Conservation (phyloP, 1,140 invertebrate species). For the Cepaea nemoralis region DNA sequence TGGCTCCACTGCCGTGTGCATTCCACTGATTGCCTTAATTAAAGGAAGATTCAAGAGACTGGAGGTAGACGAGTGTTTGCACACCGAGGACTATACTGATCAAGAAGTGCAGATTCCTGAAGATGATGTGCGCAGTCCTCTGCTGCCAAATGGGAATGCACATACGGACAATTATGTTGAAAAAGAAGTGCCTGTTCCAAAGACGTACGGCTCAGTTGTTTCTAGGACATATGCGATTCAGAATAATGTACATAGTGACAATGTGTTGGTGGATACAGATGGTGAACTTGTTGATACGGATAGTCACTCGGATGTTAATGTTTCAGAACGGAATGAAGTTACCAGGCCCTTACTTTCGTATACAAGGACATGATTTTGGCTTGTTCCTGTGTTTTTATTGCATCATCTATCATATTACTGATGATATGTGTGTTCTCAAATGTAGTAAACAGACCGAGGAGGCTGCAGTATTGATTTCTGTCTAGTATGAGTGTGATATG, state of each 20-base stretch:
- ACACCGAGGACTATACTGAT: not conserved
- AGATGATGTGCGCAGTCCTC: not conserved
- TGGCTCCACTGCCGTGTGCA: constrained; percentile 21
- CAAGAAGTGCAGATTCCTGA: not conserved
- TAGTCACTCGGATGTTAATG: not conserved
- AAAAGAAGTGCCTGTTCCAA: not conserved
- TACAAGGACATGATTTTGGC: not conserved
- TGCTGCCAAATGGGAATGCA: not conserved
- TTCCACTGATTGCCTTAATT: constrained; percentile 23
- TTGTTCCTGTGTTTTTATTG: too few relatives aligned
- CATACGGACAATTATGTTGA: not conserved
- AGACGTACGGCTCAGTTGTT: not conserved
- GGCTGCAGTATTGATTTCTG: too few relatives aligned
- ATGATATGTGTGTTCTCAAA: too few relatives aligned
- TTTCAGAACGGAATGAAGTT: not conserved
- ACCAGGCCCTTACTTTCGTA: not conserved
- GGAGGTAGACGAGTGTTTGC: constrained; percentile 25
- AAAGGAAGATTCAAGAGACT: constrained; percentile 27
- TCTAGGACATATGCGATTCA: not conserved
- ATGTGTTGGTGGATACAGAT: not conserved
- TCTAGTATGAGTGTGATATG: too few relatives aligned
- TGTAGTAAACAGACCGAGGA: too few relatives aligned
- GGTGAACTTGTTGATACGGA: not conserved
- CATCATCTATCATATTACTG: too few relatives aligned
- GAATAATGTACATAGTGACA: not conserved